A percentile compares a stretch with the other conserved stretches of the same genome.
Conservation (phyloP, 2,888 invertebrate species). For the Stenurella melanura region DNA sequence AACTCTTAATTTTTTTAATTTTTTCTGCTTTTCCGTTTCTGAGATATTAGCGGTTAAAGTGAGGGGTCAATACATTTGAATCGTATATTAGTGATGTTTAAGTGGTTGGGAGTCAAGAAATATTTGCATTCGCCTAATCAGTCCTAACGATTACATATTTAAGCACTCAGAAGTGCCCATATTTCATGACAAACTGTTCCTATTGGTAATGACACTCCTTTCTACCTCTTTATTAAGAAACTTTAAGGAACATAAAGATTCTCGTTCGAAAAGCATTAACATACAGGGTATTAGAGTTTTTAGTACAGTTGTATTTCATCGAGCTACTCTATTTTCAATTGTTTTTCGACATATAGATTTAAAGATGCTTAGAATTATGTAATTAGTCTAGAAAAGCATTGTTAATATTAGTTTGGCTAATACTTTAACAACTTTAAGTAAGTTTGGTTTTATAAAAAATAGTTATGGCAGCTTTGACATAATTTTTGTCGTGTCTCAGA, state of each 20-base stretch:
- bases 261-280: conserved; percentile 39
- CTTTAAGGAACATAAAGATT: conserved; percentile 12
- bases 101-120: too few relatives aligned
- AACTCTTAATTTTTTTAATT: too few relatives aligned
- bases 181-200: background rate
- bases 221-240: background rate
- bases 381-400: conserved; percentile 5
- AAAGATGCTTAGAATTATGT: background rate
- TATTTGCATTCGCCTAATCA: too few relatives aligned
- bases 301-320: conserved; percentile 28
- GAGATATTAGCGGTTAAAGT: too few relatives aligned
- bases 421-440: conserved; percentile 5
- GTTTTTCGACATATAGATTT: conserved; percentile 18
- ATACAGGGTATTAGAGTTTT: conserved; percentile 47
- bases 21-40: too few relatives aligned
- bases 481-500: background rate
- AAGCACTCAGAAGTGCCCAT: background rate
- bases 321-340: conserved; percentile 31
- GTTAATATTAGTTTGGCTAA: conserved; percentile 11
- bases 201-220: background rate
- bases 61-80: too few relatives aligned
- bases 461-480: background rate
- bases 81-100: too few relatives aligned
- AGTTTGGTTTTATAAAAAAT: conserved; percentile 10
- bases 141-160: too few relatives aligned